Evolutionary conservation across 2,888 invertebrate genomes (phyloP).

Genomic region (Erebia epiphron): DNA sequence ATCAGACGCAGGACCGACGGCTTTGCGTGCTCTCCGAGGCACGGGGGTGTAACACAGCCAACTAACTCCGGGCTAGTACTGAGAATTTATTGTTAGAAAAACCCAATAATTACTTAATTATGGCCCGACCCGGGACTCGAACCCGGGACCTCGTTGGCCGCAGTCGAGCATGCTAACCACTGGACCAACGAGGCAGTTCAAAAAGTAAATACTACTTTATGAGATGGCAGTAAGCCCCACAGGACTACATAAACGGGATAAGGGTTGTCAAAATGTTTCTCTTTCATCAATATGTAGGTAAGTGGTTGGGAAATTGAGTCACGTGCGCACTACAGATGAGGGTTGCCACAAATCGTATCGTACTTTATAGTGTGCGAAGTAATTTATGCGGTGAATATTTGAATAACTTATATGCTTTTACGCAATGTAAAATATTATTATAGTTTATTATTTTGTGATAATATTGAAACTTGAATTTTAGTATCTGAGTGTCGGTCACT

Average conservation of each 20-base stretch:
- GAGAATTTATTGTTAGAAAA: too few species aligned
- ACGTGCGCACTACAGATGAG: constrained; percentile 14
- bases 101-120: too few species aligned
- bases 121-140: too few species aligned
- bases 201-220: too few species aligned
- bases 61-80: too few species aligned
- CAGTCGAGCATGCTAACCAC: too few species aligned
- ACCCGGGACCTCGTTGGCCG: too few species aligned
- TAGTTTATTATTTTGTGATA: not conserved
- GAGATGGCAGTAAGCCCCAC: too few species aligned
- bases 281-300: constrained; percentile 14
- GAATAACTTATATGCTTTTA: not conserved
- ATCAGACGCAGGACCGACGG: too few species aligned
- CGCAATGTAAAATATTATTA: not conserved
- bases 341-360: not conserved
- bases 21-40: too few species aligned
- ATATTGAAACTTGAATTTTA: not conserved
- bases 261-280: constrained; percentile 13
- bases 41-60: too few species aligned
- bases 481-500: not conserved
- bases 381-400: not conserved
- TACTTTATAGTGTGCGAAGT: not conserved
- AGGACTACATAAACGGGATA: not conserved
- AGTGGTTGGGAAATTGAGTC: constrained; percentile 2
- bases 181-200: too few species aligned